Evolutionary conservation across 2,113 vertebrate genomes (phyloP), one percentile per base, ranked within the genome.

Genomic region (Blennius ocellaris): DNA sequence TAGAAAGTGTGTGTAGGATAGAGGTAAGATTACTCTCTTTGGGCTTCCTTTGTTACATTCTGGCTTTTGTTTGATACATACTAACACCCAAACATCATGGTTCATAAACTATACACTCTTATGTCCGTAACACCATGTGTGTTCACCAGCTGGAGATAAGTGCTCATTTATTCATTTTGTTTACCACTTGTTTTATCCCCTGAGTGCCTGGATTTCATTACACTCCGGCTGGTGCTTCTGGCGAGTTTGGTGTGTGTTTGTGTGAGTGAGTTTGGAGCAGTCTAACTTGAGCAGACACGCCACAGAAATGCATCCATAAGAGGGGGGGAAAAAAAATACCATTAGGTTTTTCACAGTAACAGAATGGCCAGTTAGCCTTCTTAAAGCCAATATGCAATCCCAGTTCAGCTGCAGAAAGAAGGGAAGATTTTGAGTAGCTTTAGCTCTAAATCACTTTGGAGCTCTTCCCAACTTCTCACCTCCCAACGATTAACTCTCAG

Each of bases 121-220:
- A 77, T 80, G 66, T 74, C 75, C 76, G 59, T 70, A 86, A 70
- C 83, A 82, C 75, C 47, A 59, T 70, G 70, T 65, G 64, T 78
- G 66, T 83, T 79, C 77, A 80, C 74, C 77, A 86, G 81, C 82
- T 90, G 79, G 73, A 72, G 71, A 78, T 65, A 68, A 78, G 52
- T 72, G 69, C 66, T 81, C 74, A 80, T 84, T 81, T 65, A 72
- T 82, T 78, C 21, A 64, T 83, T 90, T 84, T 81, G 58, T 84
- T 86, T 76, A 71, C 60, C 62, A 70, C 48, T 72, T 17, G 21
- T 53, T 64, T 74, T 67, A 30, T 50, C 37, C 69, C 63, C 49
- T 38, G 54, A 67, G 77, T 70, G 69, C 50, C 52, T 69, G 60
- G 41, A 36, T n/a, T 56, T 76, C 55, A 68, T 81, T 52, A 69